These are phyloP conservation scores for Aricia agestis DNA, from an alignment of 1,140 invertebrate species.

Conservation along the genomic window DNA sequence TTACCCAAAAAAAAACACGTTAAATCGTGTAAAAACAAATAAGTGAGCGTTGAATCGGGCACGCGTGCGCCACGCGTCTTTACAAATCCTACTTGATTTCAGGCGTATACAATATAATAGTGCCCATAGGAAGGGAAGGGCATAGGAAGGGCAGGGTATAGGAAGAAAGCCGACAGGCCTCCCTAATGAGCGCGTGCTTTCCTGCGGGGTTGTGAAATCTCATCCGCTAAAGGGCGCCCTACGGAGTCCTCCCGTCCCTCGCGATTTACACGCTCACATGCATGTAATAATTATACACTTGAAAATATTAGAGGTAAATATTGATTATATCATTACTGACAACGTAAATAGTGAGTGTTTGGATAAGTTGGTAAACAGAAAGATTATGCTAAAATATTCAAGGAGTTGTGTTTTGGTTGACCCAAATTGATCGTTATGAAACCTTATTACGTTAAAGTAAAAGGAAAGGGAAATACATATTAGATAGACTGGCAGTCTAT, in stretches of 20 bases:
- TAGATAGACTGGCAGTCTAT: no score
- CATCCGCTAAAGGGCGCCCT: constrained; percentile 37
- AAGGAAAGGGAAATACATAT: no score
- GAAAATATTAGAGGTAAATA: neutral
- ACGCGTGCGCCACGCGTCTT: constrained; percentile 43
- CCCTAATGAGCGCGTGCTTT: constrained; percentile 53
- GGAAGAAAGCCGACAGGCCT: constrained; percentile 48
- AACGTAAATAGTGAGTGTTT: no score
- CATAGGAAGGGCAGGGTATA: constrained; percentile 26
- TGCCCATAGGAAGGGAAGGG: constrained; percentile 11
- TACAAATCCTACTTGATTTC: constrained; percentile 49
- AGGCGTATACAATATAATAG: constrained; percentile 39
- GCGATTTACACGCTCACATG: constrained; percentile 5
- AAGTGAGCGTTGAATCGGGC: constrained; percentile 25
- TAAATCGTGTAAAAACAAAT: neutral
- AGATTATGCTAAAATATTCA: no score
- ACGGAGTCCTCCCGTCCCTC: constrained; percentile 22
- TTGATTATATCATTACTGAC: neutral
- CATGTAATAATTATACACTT: constrained; percentile 13
- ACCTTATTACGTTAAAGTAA: no score
- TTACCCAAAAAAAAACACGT: neutral
- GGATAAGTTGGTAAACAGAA: no score
- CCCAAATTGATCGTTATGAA: no score
- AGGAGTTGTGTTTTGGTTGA: no score
- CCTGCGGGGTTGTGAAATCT: constrained; percentile 37